Base-by-base conservation (phyloP, 2,888 invertebrate genomes). In the Orthosia gracilis region DNA sequence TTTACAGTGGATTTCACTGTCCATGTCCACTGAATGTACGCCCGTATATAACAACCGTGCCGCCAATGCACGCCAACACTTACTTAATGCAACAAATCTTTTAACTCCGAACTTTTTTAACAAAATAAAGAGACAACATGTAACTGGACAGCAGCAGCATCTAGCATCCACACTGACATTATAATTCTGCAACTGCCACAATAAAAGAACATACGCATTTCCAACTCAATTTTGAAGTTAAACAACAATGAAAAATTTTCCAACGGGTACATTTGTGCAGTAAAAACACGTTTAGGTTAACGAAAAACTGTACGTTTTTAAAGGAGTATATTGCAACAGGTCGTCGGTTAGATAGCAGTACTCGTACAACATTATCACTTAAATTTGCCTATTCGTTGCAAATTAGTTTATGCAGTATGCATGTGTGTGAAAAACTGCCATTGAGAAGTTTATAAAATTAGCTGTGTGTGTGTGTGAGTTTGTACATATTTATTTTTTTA, bases 271-370 rank as follows among this genome's bases (percentile, higher is more conserved):
- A n/a, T n/a, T n/a, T n/a, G n/a, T n/a, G n/a, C n/a, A n/a, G n/a
- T n/a, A n/a, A n/a, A n/a, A n/a, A n/a, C n/a, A n/a, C n/a, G n/a
- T n/a, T n/a, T n/a, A n/a, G n/a, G n/a, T n/a, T n/a, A n/a, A n/a
- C n/a, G n/a, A n/a, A n/a, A n/a, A n/a, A 54, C 21, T 12, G 26
- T 73, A 59, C 64, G 69, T 45, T 74, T 73, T 69, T 79, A 73
- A 83, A 74, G 47, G 50, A 69, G 23, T 66, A 13, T 45, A 66
- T 50, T 69, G 75, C 81, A 82, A 82, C 81, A 82, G 71, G 84
- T 84, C 13, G 75, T 55, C 23, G 17, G 61, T 66, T 71, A 58
- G 67, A 58, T 65, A 47, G 45, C 31, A 12, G 47, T n/a, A n/a
- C n/a, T n/a, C n/a, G 18, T 58, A 49, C 55, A 49, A 26, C 54